Evolutionary conservation across 1,140 invertebrate genomes (phyloP), one percentile per base, ranked within the genome.

Genomic region (Papilio dardanus): DNA sequence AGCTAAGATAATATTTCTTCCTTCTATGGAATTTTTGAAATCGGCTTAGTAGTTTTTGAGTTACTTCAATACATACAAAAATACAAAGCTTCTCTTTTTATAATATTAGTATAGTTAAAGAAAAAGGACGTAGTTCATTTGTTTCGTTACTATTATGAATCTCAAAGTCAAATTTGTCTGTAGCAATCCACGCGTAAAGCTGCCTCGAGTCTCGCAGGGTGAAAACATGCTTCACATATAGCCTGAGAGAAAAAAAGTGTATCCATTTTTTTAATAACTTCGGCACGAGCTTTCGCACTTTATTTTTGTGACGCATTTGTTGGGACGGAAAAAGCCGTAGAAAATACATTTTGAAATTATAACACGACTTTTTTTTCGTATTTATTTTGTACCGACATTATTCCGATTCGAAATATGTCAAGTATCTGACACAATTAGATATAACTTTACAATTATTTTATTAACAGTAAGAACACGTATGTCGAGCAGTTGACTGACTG

Each of bases 221-320:
- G 10, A 62, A 58, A 58, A 54, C 21, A 21, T 24, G 24, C 46
- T 54, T 54, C 50, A 50, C n/a, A 54, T 54, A 54, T 54, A 21
- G 33, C n/a, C n/a, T 31, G 33, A 35, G 65, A 33, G 65, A 68
- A 35, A 69, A 37, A 69, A 69, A 69, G n/a, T 37, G 21, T 69
- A 69, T 69, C 67, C 67, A 42, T 69, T 69, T 69, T 69, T 69
- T 69, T 69, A 69, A 69, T 69, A 69, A 69, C 67, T 42, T 24
- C 67, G 16, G 7, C 67, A 10, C 67, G 67, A 69, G 67, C 67
- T 69, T 12, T 69, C 67, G 67, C 67, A 30, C 54, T 69, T 69
- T 37, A 69, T 69, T 69, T 35, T 69, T 69, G 33, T 69, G 37
- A 40, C 67, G 67, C 67, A 40, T 69, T 69, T 69, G 67, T 69